phyloP scores from a whole-genome alignment of 2,888 invertebrate species.

The Tenthredo mesomela region DNA sequence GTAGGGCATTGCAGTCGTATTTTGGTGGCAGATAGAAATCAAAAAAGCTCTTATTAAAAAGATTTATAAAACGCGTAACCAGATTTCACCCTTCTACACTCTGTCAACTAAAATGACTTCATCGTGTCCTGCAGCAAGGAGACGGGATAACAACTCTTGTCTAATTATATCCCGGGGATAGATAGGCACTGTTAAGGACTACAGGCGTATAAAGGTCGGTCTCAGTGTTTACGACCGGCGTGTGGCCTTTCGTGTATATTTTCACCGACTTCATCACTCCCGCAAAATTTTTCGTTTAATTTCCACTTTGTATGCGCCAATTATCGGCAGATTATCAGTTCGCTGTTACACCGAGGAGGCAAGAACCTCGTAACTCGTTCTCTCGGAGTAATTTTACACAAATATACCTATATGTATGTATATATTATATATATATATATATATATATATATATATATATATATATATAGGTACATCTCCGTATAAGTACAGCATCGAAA shows the following conservation, averaged over 20 bases:
- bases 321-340: slow-evolving; percentile 55
- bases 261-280: slow-evolving; percentile 30
- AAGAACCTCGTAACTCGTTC: slow-evolving; percentile 33
- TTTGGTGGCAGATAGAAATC: slow-evolving; percentile 17
- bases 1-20: not conserved
- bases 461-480: not conserved
- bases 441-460: too few relatives aligned
- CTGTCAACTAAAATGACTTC: slow-evolving; percentile 17
- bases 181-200: not conserved
- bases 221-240: slow-evolving; percentile 20
- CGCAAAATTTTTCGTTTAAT: slow-evolving; percentile 53
- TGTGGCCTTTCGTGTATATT: slow-evolving; percentile 15
- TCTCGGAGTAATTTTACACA: not conserved
- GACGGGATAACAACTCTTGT: not conserved
- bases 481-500: not conserved
- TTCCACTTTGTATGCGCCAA: slow-evolving; percentile 60
- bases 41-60: slow-evolving; percentile 24
- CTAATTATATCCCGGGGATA: not conserved
- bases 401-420: too few relatives aligned
- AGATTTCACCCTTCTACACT: not conserved
- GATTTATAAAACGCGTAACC: not conserved
- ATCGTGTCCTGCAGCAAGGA: not conserved
- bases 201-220: slow-evolving; percentile 29
- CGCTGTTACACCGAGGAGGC: not conserved
- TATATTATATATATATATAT: too few relatives aligned